Percentiles rank a stretch among this genome's conserved stretches.
Conservation (phyloP, 2,113 vertebrate species). For the Alethe diademata region DNA sequence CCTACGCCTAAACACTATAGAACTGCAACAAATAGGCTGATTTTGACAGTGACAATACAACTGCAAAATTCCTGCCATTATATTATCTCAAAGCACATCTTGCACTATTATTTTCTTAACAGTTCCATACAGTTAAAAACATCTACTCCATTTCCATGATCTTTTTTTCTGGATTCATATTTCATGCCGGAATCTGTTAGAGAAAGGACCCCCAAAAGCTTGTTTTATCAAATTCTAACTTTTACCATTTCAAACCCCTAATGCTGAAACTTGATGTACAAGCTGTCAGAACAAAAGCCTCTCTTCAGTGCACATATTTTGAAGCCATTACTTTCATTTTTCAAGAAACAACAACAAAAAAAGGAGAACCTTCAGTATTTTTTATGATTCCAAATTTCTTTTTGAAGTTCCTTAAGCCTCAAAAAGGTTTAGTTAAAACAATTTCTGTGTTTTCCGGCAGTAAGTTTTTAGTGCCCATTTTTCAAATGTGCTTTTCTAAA, state of each 20-base stretch:
- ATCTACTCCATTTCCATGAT: rapidly evolving
- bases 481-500: conserved; percentile 22
- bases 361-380: neutral
- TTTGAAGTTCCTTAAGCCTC: conserved; percentile 6
- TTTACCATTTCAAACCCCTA: conserved; percentile 22
- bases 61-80: neutral
- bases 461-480: neutral
- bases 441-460: neutral
- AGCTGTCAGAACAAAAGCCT: conserved; percentile 27
- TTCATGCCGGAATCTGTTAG: neutral
- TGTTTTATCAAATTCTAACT: conserved; percentile 32
- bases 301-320: neutral
- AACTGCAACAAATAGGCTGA: neutral
- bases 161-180: neutral
- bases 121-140: neutral
- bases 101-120: neutral
- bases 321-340: conserved; percentile 13
- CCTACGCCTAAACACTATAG: neutral
- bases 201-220: neutral
- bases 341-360: neutral
- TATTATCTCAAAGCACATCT: neutral
- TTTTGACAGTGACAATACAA: neutral
- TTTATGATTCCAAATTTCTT: neutral
- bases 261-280: conserved; percentile 25
- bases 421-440: conserved; percentile 1